A percentile compares a stretch with the other conserved stretches of the same genome.
Conservation (phyloP, 2,113 vertebrate genomes). For the Pogona vitticeps region DNA sequence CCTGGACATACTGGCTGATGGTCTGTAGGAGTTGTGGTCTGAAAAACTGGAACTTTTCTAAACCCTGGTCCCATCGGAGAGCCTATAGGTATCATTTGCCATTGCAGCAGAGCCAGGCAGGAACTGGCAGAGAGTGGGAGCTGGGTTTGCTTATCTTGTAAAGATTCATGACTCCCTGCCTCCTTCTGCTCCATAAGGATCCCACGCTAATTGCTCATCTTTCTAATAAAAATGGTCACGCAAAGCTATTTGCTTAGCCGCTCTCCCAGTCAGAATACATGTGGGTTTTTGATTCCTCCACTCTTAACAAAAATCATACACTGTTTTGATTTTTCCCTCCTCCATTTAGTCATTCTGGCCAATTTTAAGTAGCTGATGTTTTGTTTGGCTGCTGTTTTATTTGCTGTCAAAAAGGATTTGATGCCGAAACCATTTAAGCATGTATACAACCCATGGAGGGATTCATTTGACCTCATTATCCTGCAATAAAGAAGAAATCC, state of each 20-base stretch:
- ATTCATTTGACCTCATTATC: constrained; percentile 99
- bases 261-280: constrained; percentile 25
- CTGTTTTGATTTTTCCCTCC: constrained; percentile 59
- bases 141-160: constrained; percentile 65
- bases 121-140: constrained; percentile 51
- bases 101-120: constrained; percentile 56
- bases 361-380: constrained; percentile 87
- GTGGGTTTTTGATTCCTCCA: constrained; percentile 27
- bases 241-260: constrained; percentile 54
- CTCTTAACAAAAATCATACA: constrained; percentile 57
- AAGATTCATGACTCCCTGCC: constrained; percentile 52
- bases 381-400: constrained; percentile 94
- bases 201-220: constrained; percentile 67
- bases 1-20: too few relatives aligned
- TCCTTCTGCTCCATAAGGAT: constrained; percentile 57
- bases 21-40: too few relatives aligned
- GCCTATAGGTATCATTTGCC: constrained; percentile 24
- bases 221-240: constrained; percentile 60
- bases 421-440: constrained; percentile 94
- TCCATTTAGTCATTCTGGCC: constrained; percentile 58
- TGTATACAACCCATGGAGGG: constrained; percentile 92
- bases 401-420: constrained; percentile 98
- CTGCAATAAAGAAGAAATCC: constrained; percentile 98
- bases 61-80: too few relatives aligned
- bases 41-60: too few relatives aligned